Percentiles rank a stretch among this genome's conserved stretches.
Conservation (phyloP, 2,113 vertebrate species). For the Prunella fulvescens region DNA sequence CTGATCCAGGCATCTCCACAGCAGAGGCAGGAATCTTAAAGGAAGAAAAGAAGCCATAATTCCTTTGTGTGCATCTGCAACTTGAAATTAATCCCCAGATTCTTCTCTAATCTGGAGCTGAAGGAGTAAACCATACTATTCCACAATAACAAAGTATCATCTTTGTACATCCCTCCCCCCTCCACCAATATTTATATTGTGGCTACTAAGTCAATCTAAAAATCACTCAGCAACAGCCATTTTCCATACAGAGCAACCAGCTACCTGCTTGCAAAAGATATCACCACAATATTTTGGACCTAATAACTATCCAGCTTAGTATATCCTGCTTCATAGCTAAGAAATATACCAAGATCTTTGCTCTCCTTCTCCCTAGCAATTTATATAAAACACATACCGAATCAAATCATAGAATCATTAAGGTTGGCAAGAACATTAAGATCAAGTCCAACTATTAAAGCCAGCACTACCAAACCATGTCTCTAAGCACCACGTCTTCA, state of each 20-base stretch:
- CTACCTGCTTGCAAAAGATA: not conserved
- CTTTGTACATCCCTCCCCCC: accelerated
- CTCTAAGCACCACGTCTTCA: not conserved
- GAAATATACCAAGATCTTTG: not conserved
- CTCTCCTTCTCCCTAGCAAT: not conserved
- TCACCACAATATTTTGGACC: not conserved
- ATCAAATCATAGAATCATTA: not conserved
- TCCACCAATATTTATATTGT: not conserved
- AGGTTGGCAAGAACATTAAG: not conserved
- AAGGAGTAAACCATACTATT: not conserved
- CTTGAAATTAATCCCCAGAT: not conserved
- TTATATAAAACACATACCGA: not conserved
- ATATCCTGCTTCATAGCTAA: not conserved
- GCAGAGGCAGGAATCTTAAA: constrained; percentile 89
- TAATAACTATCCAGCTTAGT: not conserved
- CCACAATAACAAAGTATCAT: not conserved
- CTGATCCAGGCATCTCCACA: constrained; percentile 94
- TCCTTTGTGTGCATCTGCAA: not conserved
- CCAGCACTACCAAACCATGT: not conserved
- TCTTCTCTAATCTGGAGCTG: not conserved
- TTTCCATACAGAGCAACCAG: not conserved
- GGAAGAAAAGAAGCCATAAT: not conserved
- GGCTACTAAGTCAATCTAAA: not conserved
- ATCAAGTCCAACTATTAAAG: not conserved
- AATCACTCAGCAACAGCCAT: not conserved